A percentile compares a stretch with the other conserved stretches of the same genome.
Evolutionary conservation across 2,888 invertebrate species (phyloP).

Genomic region (Ametastegia equiseti): DNA sequence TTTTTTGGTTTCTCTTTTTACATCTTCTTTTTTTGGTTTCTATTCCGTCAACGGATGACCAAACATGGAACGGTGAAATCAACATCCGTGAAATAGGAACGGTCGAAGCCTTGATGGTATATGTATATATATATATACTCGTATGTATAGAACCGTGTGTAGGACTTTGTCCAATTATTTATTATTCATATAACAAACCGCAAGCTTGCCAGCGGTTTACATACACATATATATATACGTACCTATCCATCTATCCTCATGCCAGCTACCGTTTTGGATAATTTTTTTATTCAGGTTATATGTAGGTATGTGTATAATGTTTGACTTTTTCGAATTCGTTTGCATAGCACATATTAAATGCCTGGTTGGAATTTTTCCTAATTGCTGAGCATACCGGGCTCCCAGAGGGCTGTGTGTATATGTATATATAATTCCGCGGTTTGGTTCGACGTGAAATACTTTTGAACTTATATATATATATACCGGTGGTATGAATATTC

Average conservation of each 20-base stretch:
- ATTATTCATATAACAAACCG: constrained; percentile 34
- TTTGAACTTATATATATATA: neutral
- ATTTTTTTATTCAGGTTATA: neutral
- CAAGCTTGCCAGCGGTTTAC: neutral
- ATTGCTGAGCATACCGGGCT: neutral
- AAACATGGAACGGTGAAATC: constrained; percentile 9
- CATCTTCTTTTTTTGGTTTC: neutral
- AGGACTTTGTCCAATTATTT: constrained; percentile 33
- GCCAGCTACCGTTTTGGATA: neutral
- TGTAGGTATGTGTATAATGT: neutral
- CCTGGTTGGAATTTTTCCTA: neutral
- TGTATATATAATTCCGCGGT: neutral
- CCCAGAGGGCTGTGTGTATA: neutral
- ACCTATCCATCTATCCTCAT: too few relatives aligned
- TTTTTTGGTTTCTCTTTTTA: neutral
- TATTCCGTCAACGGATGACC: neutral
- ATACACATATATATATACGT: neutral
- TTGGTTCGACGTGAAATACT: neutral
- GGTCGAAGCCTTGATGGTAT: neutral
- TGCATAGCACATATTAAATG: neutral
- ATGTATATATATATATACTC: too few relatives aligned
- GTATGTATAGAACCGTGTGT: too few relatives aligned
- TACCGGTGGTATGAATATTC: constrained; percentile 25
- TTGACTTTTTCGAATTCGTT: neutral
- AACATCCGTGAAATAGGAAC: constrained; percentile 36